These are phyloP conservation scores for Aspidiotus rigidus DNA, from an alignment of 2,888 invertebrate genomes.

Conservation along the genomic window DNA sequence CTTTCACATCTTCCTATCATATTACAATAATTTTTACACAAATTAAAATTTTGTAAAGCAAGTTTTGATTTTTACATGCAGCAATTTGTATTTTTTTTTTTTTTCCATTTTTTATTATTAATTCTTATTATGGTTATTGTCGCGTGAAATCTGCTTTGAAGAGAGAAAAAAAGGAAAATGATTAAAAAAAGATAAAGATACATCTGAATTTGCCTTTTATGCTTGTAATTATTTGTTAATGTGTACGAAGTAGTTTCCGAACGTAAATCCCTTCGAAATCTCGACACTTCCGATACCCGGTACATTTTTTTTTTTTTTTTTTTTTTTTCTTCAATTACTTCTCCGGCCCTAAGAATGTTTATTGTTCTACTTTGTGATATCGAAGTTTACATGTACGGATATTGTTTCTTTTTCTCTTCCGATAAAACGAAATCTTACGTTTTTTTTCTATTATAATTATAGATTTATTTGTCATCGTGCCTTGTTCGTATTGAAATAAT, in stretches of 20 bases:
- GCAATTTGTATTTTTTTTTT: neutral
- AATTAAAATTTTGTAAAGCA: too few relatives aligned
- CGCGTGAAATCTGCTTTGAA: too few relatives aligned
- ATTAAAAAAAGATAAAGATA: too few relatives aligned
- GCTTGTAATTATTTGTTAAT: too few relatives aligned
- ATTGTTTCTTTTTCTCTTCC: constrained; percentile 15
- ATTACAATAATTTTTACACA: too few relatives aligned
- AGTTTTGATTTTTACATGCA: too few relatives aligned
- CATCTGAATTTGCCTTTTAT: too few relatives aligned
- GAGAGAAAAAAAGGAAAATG: too few relatives aligned
- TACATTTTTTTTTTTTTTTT: neutral
- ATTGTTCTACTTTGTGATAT: constrained; percentile 27
- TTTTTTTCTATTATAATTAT: constrained; percentile 5
- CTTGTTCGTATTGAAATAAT: constrained; percentile 26
- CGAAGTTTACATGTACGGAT: constrained; percentile 21
- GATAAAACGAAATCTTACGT: neutral
- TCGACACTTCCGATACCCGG: too few relatives aligned
- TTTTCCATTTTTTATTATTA: neutral
- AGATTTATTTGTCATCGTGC: constrained; percentile 29
- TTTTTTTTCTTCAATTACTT: constrained; percentile 5
- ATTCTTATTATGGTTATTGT: neutral
- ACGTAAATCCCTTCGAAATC: too few relatives aligned
- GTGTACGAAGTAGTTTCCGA: too few relatives aligned
- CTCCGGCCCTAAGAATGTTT: constrained; percentile 18
- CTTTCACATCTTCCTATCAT: too few relatives aligned